Conservation (phyloP, 2,113 vertebrate species). For the Mugil cephalus region DNA sequence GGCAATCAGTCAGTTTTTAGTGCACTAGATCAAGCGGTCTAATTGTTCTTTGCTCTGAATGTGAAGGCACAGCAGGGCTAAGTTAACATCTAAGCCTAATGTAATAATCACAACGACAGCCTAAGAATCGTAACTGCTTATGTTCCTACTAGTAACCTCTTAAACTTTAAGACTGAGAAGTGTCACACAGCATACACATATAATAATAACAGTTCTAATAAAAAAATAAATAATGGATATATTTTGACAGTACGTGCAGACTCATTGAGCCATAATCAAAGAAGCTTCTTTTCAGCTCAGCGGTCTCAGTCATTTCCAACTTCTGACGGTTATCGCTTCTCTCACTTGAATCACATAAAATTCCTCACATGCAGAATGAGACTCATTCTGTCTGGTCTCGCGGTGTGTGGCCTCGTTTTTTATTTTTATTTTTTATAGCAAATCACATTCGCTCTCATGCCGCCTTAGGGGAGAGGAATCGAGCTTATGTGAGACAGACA, state of each 20-base stretch:
- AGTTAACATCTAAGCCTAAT: background rate
- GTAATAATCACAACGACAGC: background rate
- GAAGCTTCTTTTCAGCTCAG: background rate
- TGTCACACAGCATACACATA: background rate
- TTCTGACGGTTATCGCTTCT: conserved; percentile 21
- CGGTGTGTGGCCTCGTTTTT: conserved; percentile 39
- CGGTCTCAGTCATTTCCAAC: conserved; percentile 2
- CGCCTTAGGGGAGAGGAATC: conserved; percentile 43
- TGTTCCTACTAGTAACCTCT: no score
- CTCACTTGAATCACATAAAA: conserved; percentile 16
- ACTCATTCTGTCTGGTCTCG: conserved; percentile 28
- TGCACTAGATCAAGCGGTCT: no score
- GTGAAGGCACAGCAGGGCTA: background rate
- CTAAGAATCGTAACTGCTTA: background rate
- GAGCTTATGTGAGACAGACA: conserved; percentile 52
- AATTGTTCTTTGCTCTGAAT: background rate
- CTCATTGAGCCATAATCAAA: background rate
- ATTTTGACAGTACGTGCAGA: no score
- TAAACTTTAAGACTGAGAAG: background rate
- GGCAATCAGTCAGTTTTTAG: no score
- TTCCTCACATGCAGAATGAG: conserved; percentile 18
- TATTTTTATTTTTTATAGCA: conserved; percentile 5
- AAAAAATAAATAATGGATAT: no score
- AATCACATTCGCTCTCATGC: conserved; percentile 30
- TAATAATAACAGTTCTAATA: no score